A percentile compares a stretch with the other conserved stretches of the same genome.
phyloP scores from a whole-genome alignment of 2,113 vertebrate genomes.

The Protobothrops mucrosquamatus region DNA sequence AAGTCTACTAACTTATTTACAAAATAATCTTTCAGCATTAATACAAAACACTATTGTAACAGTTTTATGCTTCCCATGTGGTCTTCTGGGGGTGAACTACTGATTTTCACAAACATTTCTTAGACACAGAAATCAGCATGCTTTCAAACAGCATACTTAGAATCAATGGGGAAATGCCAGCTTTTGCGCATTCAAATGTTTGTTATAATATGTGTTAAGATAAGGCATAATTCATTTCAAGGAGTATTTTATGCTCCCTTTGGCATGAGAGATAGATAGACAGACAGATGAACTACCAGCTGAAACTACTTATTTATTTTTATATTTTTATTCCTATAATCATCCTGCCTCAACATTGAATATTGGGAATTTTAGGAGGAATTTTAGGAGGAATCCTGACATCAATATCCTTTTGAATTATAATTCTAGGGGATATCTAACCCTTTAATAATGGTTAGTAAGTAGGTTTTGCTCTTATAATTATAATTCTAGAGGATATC shows the following conservation, averaged over 20 bases:
- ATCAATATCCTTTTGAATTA: background rate
- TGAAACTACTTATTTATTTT: background rate
- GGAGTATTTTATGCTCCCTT: background rate
- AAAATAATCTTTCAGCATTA: background rate
- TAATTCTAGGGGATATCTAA: background rate
- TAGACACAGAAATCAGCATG: constrained; percentile 20
- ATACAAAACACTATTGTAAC: background rate
- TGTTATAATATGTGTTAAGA: background rate
- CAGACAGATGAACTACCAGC: background rate
- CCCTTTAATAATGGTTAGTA: too few relatives aligned
- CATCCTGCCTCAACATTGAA: background rate
- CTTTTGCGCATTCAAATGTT: constrained; percentile 50
- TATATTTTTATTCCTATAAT: background rate
- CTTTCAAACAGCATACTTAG: constrained; percentile 20
- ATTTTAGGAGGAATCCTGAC: background rate
- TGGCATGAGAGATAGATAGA: background rate
- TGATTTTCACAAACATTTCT: constrained; percentile 36
- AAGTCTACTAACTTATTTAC: background rate
- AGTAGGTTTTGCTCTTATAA: too few relatives aligned
- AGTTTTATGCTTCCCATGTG: constrained; percentile 25
- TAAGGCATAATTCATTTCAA: background rate
- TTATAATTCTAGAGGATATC: too few relatives aligned
- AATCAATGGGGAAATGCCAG: constrained; percentile 40
- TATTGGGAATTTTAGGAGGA: background rate
- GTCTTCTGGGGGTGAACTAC: background rate